A percentile compares a stretch with the other conserved stretches of the same genome.
phyloP scores from a whole-genome alignment of 1,140 invertebrate species.

The Conopomorpha cramerella region DNA sequence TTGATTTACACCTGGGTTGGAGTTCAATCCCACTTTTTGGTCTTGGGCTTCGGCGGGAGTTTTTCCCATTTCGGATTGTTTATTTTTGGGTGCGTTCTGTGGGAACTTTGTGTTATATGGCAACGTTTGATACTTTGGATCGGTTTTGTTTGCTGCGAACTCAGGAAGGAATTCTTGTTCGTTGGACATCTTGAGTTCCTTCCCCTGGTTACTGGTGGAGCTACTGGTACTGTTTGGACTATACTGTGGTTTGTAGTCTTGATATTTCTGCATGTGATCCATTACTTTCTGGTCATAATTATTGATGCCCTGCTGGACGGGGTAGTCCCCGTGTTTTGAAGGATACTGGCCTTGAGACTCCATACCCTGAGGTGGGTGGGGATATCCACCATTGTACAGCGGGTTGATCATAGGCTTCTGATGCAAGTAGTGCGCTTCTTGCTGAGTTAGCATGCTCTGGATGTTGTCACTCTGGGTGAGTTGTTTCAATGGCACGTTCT shows the following conservation, averaged over 20 bases:
- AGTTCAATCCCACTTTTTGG: slow-evolving; percentile 35
- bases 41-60: slow-evolving; percentile 10
- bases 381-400: slow-evolving; percentile 44
- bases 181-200: slow-evolving; percentile 51
- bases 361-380: slow-evolving; percentile 19
- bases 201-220: slow-evolving; percentile 49
- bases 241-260: slow-evolving; percentile 47
- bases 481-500: slow-evolving; percentile 58
- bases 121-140: slow-evolving; percentile 92
- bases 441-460: slow-evolving; percentile 47
- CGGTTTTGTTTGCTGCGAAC: slow-evolving; percentile 75
- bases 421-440: slow-evolving; percentile 56
- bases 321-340: slow-evolving; percentile 36
- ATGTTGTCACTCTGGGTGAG: slow-evolving; percentile 52
- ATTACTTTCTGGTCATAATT: slow-evolving; percentile 52
- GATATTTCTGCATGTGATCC: slow-evolving; percentile 49
- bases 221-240: slow-evolving; percentile 46
- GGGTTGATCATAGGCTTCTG: slow-evolving; percentile 55
- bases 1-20: slow-evolving; percentile 31
- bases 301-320: slow-evolving; percentile 45
- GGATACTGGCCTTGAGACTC: slow-evolving; percentile 44
- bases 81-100: slow-evolving; percentile 49
- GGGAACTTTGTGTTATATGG: slow-evolving; percentile 88
- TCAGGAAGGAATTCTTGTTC: slow-evolving; percentile 58
- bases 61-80: slow-evolving; percentile 43